Evolutionary conservation across 1,140 invertebrate species (phyloP).

Genomic region (Tribolium madens): DNA sequence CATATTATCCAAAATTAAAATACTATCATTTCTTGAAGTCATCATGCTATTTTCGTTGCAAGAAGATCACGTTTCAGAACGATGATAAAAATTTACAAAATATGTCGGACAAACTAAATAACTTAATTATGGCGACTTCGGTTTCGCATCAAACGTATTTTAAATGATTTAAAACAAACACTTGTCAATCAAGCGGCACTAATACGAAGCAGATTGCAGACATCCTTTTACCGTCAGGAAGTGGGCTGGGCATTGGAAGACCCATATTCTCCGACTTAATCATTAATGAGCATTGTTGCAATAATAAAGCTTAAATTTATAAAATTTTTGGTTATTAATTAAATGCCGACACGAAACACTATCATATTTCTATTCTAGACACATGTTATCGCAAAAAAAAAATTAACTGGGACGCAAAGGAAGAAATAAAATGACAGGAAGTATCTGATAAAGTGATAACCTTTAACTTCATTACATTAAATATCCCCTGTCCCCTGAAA

Average conservation of each 20-base stretch:
- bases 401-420: slow-evolving; percentile 3
- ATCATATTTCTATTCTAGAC: background rate
- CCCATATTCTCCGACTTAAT: background rate
- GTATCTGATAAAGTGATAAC: slow-evolving; percentile 30
- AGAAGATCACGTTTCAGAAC: slow-evolving; percentile 24
- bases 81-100: slow-evolving; percentile 28
- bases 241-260: slow-evolving; percentile 7
- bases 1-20: slow-evolving; percentile 27
- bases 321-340: background rate
- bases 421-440: slow-evolving; percentile 6
- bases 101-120: background rate
- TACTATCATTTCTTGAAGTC: slow-evolving; percentile 37
- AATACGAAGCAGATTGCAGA: slow-evolving; percentile 18
- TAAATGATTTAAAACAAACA: slow-evolving; percentile 33
- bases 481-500: slow-evolving; percentile 7
- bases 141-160: slow-evolving; percentile 1
- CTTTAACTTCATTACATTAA: slow-evolving; percentile 31
- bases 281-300: background rate
- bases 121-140: background rate
- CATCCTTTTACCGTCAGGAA: slow-evolving; percentile 34
- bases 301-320: background rate
- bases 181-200: slow-evolving; percentile 31
- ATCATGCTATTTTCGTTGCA: slow-evolving; percentile 23
- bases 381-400: slow-evolving; percentile 26
- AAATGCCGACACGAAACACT: slow-evolving; percentile 11